A percentile compares a stretch with the other conserved stretches of the same genome.
Conservation (phyloP, 2,797 vertebrate genomes). For the Xiphophorus birchmanni region DNA sequence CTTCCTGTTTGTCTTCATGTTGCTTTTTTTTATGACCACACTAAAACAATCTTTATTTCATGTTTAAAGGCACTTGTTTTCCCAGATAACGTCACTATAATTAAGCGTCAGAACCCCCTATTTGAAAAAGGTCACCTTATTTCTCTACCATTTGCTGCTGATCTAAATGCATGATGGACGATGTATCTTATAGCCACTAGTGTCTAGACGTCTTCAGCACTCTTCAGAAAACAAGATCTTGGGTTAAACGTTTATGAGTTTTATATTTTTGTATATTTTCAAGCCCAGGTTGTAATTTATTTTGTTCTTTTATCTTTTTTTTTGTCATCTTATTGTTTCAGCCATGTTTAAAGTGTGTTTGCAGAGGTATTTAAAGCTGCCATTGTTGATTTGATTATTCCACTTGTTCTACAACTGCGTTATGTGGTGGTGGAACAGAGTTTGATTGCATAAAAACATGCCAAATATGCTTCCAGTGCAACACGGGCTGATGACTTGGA, state of each 20-base stretch:
- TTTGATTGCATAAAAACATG: not conserved
- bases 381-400: constrained; percentile 5
- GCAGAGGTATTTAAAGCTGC: not conserved
- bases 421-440: not conserved
- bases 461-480: not conserved
- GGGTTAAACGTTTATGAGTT: not conserved
- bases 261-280: not conserved
- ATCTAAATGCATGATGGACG: constrained; percentile 2
- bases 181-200: not conserved
- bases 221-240: not conserved
- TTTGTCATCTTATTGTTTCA: not conserved
- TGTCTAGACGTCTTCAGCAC: constrained; percentile 5
- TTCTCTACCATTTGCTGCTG: constrained; percentile 10
- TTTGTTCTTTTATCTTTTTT: not conserved
- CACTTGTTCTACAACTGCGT: not conserved
- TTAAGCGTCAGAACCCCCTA: constrained; percentile 33
- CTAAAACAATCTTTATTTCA: not conserved
- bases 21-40: not conserved
- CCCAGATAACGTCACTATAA: not conserved
- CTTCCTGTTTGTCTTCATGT: not conserved
- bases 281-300: not conserved
- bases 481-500: not conserved
- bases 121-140: constrained; percentile 18
- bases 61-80: constrained; percentile 10
- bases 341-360: not conserved